Conservation (phyloP, 2,113 vertebrate genomes). For the Etheostoma cragini region DNA sequence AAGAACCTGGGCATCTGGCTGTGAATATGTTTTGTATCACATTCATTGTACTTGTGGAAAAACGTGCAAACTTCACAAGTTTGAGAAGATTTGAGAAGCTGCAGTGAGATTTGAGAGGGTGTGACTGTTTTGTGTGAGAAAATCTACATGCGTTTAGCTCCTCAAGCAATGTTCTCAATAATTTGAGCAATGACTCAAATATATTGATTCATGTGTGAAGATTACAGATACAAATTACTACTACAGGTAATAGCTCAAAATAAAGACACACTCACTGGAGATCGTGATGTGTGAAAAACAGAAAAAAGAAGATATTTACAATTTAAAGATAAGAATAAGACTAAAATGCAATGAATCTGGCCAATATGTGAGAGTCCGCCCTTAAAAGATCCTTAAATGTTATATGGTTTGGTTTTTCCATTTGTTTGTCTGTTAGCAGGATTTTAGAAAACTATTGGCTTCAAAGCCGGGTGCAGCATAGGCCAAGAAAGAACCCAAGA, state of each 20-base stretch:
- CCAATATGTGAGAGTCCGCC: too few relatives aligned
- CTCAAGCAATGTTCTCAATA: background rate
- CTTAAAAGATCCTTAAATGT: too few relatives aligned
- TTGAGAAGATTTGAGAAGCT: constrained; percentile 11
- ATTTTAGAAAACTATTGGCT: too few relatives aligned
- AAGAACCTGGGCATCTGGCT: constrained; percentile 26
- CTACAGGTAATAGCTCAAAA: constrained; percentile 3
- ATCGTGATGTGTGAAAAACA: constrained; percentile 14
- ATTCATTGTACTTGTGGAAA: background rate
- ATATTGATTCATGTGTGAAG: background rate
- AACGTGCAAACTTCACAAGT: constrained; percentile 30
- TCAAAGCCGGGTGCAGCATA: too few relatives aligned
- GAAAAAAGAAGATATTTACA: background rate
- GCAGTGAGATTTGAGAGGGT: constrained; percentile 18
- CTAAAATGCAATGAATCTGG: background rate
- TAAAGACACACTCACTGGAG: background rate
- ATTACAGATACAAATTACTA: background rate
- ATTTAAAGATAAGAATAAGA: constrained; percentile 7
- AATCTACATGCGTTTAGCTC: background rate
- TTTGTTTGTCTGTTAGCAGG: too few relatives aligned
- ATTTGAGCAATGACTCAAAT: background rate
- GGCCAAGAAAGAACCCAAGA: too few relatives aligned
- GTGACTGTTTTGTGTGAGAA: background rate
- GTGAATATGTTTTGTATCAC: constrained; percentile 31
- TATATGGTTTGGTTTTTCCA: too few relatives aligned